Base-by-base conservation (phyloP, 2,797 vertebrate genomes). In the Sebastes oblongus region DNA sequence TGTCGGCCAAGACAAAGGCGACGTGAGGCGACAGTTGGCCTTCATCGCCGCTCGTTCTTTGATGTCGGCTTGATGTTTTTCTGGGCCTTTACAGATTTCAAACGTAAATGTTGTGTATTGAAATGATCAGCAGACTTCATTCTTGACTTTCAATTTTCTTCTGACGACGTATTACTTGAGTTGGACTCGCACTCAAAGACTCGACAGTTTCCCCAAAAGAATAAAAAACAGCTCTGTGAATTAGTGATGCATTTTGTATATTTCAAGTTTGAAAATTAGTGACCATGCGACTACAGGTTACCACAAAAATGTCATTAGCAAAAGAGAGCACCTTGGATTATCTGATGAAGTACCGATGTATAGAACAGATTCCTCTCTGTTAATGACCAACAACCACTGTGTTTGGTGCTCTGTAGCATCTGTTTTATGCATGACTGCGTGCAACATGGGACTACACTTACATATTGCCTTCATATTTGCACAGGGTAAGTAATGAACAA, bases 401-500 rank as follows among this genome's bases (percentile, higher is more conserved):
- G 2, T 69, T 30, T 46, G 18, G 42, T 77, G 29, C 39, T 77
- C 46, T 68, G 58, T 66, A 50, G 46, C 16, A 29, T 25, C 29
- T 68, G 16, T 66, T 65, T 52, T 34, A 61, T 27, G 8, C 60
- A 50, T 25, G 22, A 71, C 8, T 39, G 22, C 36, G 8, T 60
- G 58, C 4, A 2, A 73, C 70, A 69, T 76, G 72, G 22, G 46
- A 80, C 65, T 34, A 68, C 14, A 18, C 61, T 59, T 29, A 14
- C 24, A 60, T 34, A 32, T 32, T 68, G 60, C 22, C 54, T 69
- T 69, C 36, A 30, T 36, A 46, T 64, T 61, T 66, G 69, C 39
- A 59, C 59, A 73, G 56, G 52, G 52, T 64, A 27, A 83, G 83
- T 80, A 77, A 84, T 86, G 75, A 85, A 79, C 56, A 36, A 27